Percentiles rank a stretch among this genome's conserved stretches.
phyloP scores from a whole-genome alignment of 2,888 invertebrate genomes.

The Caenorhabditis plicata region DNA sequence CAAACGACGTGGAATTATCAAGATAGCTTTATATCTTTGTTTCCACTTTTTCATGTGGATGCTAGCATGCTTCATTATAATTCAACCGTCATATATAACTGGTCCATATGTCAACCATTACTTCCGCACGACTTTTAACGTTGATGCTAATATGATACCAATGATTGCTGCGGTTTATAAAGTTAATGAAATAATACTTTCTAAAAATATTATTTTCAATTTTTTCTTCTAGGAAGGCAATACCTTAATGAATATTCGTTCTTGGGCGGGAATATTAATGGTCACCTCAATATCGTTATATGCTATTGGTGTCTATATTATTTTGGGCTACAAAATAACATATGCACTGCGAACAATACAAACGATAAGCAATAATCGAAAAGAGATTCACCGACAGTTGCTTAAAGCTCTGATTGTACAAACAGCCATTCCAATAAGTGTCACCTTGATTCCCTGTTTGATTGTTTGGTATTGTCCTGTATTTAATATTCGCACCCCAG shows the following conservation, averaged over 20 bases:
- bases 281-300: constrained; percentile 15
- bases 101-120: too few species aligned
- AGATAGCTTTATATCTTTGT: too few species aligned
- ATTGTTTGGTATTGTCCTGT: constrained; percentile 21
- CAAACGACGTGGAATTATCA: too few species aligned
- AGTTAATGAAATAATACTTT: too few species aligned
- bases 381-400: constrained; percentile 14
- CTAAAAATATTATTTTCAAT: too few species aligned
- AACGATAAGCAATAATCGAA: background rate
- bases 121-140: too few species aligned
- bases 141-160: too few species aligned
- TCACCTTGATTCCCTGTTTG: constrained; percentile 25
- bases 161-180: too few species aligned
- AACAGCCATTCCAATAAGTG: constrained; percentile 23
- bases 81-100: too few species aligned
- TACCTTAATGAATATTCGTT: background rate
- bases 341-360: background rate
- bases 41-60: too few species aligned
- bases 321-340: constrained; percentile 6
- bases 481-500: too few species aligned
- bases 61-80: too few species aligned
- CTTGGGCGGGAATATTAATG: constrained; percentile 18
- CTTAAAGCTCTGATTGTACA: constrained; percentile 23
- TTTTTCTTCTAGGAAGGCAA: constrained; percentile 10
- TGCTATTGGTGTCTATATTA: constrained; percentile 10